Base-by-base conservation (phyloP, 2,888 invertebrate genomes). In the Tholera decimalis region DNA sequence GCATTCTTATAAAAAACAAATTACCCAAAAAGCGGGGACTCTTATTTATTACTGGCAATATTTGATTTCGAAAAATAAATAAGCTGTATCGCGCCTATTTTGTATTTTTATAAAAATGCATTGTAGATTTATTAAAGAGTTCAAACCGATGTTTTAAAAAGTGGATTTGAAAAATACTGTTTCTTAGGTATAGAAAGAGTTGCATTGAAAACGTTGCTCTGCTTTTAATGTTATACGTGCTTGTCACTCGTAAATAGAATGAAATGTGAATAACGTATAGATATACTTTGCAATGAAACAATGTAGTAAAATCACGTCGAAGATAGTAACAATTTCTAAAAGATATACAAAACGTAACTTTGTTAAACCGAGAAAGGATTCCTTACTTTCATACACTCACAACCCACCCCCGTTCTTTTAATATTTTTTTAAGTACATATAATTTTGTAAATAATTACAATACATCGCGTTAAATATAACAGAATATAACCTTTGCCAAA, bases 111-210 rank as follows among this genome's bases (percentile, higher is more conserved):
- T 88, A 88, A 89, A 86, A 88, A 89, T 87, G 88, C 89, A 88
- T 86, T 80, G 43, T 66, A 55, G 73, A 84, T 83, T 80, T 84
- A 81, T 64, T 82, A 80, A 77, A 83, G 82, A 84, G 79, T 84
- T 85, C 80, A 80, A 89, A 88, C 83, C 79, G 85, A 85, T 87
- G 71, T 78, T 85, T 80, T 70, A 79, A 80, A 80, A 73, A 77
- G 67, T 80, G 76, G 62, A 85, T 84, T 85, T 75, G 92, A 94
- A 94, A 94, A 93, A 93, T 93, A 93, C 89, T 89, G 88, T 85
- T 89, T 89, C 82, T 88, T 89, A 90, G 79, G 84, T 87, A 85
- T 92, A 89, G 87, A 90, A 89, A 92, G 87, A 84, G 83, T 87
- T 87, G 90, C 86, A 82, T 88, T 88, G 83, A 86, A 88, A 90